phyloP scores from a whole-genome alignment of 2,113 vertebrate species.

The Ursus arctos region DNA sequence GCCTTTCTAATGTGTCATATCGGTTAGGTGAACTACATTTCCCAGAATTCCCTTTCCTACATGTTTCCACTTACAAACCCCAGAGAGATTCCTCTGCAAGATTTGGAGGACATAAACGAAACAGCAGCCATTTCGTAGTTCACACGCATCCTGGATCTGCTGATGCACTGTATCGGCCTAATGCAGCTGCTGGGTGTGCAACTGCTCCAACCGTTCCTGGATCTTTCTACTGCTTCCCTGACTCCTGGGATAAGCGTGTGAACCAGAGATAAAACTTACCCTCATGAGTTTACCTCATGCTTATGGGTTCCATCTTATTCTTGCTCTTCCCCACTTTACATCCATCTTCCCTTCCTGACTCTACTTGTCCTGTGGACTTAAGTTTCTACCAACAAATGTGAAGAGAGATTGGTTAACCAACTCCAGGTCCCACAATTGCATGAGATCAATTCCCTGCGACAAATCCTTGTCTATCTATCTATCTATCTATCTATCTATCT shows the following conservation, averaged over 20 bases:
- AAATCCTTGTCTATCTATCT: not conserved
- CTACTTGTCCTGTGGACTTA: not conserved
- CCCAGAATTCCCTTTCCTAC: not conserved
- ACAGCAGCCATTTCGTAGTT: not conserved
- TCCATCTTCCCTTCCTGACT: not conserved
- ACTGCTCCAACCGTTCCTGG: not conserved
- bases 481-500: not conserved
- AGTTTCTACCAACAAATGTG: not conserved
- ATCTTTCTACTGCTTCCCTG: not conserved
- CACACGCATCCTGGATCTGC: not conserved
- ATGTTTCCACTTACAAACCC: not conserved
- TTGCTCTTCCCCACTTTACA: not conserved
- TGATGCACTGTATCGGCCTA: not conserved
- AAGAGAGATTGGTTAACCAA: not conserved
- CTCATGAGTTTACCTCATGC: not conserved
- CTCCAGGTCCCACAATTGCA: not conserved
- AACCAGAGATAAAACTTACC: not conserved
- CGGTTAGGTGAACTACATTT: not conserved
- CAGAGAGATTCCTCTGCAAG: not conserved
- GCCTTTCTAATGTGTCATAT: not conserved
- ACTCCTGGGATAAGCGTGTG: not conserved
- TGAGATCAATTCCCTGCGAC: not conserved
- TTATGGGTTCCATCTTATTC: not conserved
- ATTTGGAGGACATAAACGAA: not conserved
- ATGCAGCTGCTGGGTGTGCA: not conserved